Base-by-base conservation (phyloP, 1,140 invertebrate species). In the Bursaphelenchus mucronatus region DNA sequence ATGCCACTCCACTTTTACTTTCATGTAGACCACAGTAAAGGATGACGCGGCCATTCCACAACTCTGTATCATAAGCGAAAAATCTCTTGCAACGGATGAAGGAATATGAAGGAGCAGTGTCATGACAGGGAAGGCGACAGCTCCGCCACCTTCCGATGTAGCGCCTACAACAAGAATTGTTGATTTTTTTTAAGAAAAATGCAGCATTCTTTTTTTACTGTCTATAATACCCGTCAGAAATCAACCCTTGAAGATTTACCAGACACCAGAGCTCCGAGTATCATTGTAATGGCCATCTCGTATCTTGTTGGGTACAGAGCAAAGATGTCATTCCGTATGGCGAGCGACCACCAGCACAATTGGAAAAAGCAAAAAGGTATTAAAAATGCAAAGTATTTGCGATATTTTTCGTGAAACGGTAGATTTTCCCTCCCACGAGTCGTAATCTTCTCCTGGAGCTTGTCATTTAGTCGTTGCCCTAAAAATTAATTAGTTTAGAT, bases 101-200 rank as follows among this genome's bases (percentile, higher is more conserved):
- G 61, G 30, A 19, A 79, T 66, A 8, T 76, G 52, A 40, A 79
- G 66, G 17, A 68, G 67, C 40, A 79, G 66, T 0, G 77, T 79
- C 75, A 79, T 78, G 10, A 79, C 77, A 11, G 78, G 78, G 59
- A 80, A 78, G 17, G 75, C 73, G 3, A 78, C 61, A 13, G 61
- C 53, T 1, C 61, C 61, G 1, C 61, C 61, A 17, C 61, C 61
- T 65, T 63, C 61, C 11, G 59, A 64, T 15, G 61, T 63, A 15
- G 61, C 61, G 11, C 58, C 58, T 61, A 49, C 64, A 61, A 55
- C 4, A 3, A n/a, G 5, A n/a, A 4, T 17, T 39, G 30, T 54
- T 13, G 43, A 61, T 64, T 54, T 13, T 6, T 54, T 13, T 59
- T 1, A 17, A n/a, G 49, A 15, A 39, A 6, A 55, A 43, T 6